Evolutionary conservation across 1,140 invertebrate species (phyloP).

Genomic region (Neodiprion pinetum): DNA sequence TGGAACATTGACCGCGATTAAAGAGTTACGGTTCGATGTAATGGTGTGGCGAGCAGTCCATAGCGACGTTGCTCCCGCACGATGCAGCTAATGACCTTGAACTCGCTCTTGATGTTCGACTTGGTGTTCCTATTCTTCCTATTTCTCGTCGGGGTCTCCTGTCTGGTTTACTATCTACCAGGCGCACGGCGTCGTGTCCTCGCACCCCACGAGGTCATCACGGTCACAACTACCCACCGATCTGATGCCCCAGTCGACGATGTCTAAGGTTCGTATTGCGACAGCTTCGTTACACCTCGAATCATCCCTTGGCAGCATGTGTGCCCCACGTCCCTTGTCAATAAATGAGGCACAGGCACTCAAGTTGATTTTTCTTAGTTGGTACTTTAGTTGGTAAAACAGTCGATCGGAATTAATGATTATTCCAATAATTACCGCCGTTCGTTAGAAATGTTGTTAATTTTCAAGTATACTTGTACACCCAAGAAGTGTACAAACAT

Average conservation of each 20-base stretch:
- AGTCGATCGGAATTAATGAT: too few relatives aligned
- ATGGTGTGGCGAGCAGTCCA: constrained; percentile 4
- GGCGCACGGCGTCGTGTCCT: constrained; percentile 54
- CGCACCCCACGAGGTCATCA: constrained; percentile 55
- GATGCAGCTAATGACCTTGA: constrained; percentile 83
- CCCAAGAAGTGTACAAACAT: too few relatives aligned
- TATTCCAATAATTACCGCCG: too few relatives aligned
- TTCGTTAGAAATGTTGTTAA: too few relatives aligned
- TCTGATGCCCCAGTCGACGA: constrained; percentile 54
- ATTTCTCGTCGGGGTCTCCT: constrained; percentile 81
- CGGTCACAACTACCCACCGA: constrained; percentile 45
- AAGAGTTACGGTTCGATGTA: neutral
- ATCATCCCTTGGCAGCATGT: neutral
- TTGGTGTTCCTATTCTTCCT: constrained; percentile 85
- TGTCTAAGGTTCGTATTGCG: constrained; percentile 56
- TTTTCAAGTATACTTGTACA: too few relatives aligned
- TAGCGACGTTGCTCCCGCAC: constrained; percentile 46
- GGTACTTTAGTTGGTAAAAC: too few relatives aligned
- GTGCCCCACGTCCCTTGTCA: neutral
- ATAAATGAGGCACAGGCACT: neutral
- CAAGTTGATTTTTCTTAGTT: constrained; percentile 10
- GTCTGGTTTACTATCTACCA: constrained; percentile 80
- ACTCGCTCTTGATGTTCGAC: constrained; percentile 86
- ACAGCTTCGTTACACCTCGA: neutral
- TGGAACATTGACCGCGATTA: neutral